Base-by-base conservation (phyloP, 2,113 vertebrate species). In the Lasiurus borealis region DNA sequence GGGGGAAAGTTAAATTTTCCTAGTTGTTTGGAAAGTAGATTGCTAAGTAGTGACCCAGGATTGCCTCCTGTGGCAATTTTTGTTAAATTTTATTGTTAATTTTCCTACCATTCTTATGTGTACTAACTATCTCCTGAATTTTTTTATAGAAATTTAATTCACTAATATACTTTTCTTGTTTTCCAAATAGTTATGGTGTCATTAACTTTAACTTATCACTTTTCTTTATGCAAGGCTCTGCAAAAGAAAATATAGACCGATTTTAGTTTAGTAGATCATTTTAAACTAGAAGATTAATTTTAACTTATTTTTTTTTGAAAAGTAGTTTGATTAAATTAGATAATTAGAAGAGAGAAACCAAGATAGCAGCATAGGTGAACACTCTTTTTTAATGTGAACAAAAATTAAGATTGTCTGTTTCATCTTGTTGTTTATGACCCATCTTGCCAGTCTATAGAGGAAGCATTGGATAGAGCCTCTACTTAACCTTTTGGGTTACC, bases 131-230 rank as follows among this genome's bases (percentile, higher is more conserved):
- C 16, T 31, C 84, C 18, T 54, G 12, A 84, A 54, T 72, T 36
- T 48, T 84, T 95, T 76, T 64, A 52, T 71, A 91, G 34, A 64
- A 85, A 36, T 95, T 66, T 92, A 16, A n/a, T 88, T 93, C 62
- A 77, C 27, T 40, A 1, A 31, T 46, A 52, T 0, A 52, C 13
- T 75, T 93, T 76, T 44, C 69, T 87, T 72, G 19, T 44, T 80
- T 81, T 87, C 36, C 14, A 66, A 40, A 48, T 11, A 71, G 6
- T 62, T 31, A 62, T 73, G 19, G 2, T 88, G 5, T 27, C 6
- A 91, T 46, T 87, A 31, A 75, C 50, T 85, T 92, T 64, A 89
- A 76, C 81, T 40, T 40, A 68, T 82, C 36, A 81, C 48, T 95
- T 89, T 15, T 92, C 3, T 71, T 8, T 81, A 91, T 82, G 54